A percentile compares a stretch with the other conserved stretches of the same genome.
Conservation (phyloP, 2,113 vertebrate species). For the Dicerorhinus sumatrensis region DNA sequence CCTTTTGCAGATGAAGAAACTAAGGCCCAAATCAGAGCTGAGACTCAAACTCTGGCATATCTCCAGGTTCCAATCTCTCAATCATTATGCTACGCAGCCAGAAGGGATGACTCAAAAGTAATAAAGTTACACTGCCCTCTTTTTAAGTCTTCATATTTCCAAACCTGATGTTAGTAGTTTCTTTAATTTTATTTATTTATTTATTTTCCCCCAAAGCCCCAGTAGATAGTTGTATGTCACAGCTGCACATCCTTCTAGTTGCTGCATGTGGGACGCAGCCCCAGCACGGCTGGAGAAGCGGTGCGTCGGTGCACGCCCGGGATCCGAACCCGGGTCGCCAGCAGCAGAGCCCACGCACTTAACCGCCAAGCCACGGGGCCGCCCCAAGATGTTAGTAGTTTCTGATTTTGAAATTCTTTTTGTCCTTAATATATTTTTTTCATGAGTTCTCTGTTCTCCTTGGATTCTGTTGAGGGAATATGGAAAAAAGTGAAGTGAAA, state of each 20-base stretch:
- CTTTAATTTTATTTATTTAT: no score
- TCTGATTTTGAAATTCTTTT: constrained; percentile 51
- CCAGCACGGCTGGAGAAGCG: no score
- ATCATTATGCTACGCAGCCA: not conserved
- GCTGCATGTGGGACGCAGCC: no score
- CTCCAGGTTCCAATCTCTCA: not conserved
- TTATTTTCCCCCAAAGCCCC: no score
- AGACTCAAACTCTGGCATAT: not conserved
- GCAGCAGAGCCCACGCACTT: no score
- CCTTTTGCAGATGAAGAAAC: not conserved
- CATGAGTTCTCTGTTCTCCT: not conserved
- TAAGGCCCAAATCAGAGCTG: not conserved
- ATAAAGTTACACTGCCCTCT: not conserved
- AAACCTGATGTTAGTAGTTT: not conserved
- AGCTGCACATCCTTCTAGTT: no score
- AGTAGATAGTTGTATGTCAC: no score
- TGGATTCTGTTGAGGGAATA: not conserved
- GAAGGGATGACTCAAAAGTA: constrained; percentile 5
- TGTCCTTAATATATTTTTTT: not conserved
- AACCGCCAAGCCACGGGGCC: no score
- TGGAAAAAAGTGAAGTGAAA: not conserved
- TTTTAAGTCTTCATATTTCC: not conserved
- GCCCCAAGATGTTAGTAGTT: not conserved
- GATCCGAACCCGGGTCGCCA: no score
- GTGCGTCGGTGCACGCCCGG: no score